Conservation (phyloP, 2,888 invertebrate genomes). For the Patella ulyssiponensis region DNA sequence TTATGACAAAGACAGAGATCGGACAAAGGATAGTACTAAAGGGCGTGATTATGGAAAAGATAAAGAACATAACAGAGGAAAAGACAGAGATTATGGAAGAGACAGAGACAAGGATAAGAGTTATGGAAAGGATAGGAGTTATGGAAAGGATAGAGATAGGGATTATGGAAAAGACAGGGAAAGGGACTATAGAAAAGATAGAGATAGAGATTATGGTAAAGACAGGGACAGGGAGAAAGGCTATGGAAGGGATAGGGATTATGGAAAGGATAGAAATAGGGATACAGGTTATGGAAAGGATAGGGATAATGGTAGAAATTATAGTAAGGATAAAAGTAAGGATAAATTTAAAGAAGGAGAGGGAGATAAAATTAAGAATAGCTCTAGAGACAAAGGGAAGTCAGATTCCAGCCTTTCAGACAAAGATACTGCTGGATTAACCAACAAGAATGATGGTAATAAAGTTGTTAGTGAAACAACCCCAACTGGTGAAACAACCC, state of each 20-base stretch:
- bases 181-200: constrained; percentile 11
- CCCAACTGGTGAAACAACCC: too few relatives aligned
- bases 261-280: not conserved
- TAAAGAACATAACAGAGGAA: constrained; percentile 6
- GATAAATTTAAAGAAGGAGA: constrained; percentile 9
- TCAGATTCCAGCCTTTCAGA: too few relatives aligned
- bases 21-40: constrained; percentile 10
- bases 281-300: not conserved
- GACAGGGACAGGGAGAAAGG: constrained; percentile 1
- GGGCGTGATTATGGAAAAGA: constrained; percentile 13
- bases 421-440: too few relatives aligned
- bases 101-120: not conserved
- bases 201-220: constrained; percentile 10
- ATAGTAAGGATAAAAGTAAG: not conserved
- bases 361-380: constrained; percentile 21
- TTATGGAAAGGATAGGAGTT: not conserved
- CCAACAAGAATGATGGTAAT: too few relatives aligned
- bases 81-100: not conserved
- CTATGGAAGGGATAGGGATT: not conserved
- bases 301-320: constrained; percentile 9
- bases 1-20: constrained; percentile 17
- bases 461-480: too few relatives aligned
- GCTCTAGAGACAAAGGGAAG: constrained; percentile 16
- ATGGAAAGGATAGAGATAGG: constrained; percentile 3
- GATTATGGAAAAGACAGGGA: constrained; percentile 11